Conservation (phyloP, 30 jellyfish, hydroid and myxozoan genomes). For the Rhopilema esculentum region DNA sequence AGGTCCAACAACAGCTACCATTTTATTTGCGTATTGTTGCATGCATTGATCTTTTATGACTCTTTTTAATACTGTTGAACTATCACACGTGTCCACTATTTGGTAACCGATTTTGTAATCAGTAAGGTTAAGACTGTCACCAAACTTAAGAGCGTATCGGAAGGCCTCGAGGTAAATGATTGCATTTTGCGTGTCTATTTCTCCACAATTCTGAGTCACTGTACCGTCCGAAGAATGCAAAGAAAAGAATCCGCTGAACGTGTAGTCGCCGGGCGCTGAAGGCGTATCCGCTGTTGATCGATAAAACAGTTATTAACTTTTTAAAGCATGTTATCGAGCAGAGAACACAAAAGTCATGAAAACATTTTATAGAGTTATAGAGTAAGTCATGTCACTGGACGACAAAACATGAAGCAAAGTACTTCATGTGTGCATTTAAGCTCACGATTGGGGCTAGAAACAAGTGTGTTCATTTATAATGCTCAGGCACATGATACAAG, state of each 20-base stretch:
- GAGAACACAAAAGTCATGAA: too few species aligned
- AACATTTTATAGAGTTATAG: too few species aligned
- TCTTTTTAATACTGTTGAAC: constrained; percentile 29
- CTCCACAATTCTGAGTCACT: constrained; percentile 44
- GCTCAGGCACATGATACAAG: too few species aligned
- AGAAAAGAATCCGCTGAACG: constrained; percentile 42
- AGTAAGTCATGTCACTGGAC: too few species aligned
- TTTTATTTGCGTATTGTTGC: background rate
- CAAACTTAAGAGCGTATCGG: constrained; percentile 61
- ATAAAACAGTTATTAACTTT: background rate
- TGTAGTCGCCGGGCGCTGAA: constrained; percentile 37
- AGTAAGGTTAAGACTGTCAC: constrained; percentile 6
- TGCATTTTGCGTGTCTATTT: constrained; percentile 62
- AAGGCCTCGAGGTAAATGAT: constrained; percentile 64
- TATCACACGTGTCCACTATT: constrained; percentile 49
- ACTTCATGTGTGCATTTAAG: too few species aligned
- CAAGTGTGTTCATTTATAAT: too few species aligned
- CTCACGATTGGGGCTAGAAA: too few species aligned
- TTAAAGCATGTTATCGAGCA: background rate
- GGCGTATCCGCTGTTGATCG: constrained; percentile 5
- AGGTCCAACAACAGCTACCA: constrained; percentile 69
- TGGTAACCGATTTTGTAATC: constrained; percentile 48
- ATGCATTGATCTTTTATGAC: background rate
- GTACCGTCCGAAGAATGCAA: constrained; percentile 65
- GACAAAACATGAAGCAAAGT: too few species aligned